Base-by-base conservation (phyloP, 1,140 invertebrate genomes). In the Lycorma delicatula region DNA sequence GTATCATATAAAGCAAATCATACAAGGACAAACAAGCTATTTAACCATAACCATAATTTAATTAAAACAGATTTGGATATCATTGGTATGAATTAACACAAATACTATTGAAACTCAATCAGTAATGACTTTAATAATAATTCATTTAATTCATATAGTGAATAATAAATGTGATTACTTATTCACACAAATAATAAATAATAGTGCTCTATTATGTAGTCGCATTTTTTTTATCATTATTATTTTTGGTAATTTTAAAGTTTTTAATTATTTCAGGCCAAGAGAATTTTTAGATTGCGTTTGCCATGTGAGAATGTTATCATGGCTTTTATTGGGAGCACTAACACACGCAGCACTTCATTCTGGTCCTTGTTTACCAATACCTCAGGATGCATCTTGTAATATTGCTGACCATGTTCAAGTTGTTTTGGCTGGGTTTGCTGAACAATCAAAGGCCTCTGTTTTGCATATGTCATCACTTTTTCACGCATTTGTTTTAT, bases 391-490 rank as follows among this genome's bases (percentile, higher is more conserved):
- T 73, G 91, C 91, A 31, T 93, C 91, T 25, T 92, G 91, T 67
- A 89, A 97, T 69, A 90, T 99, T 66, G 93, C 95, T 26, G 96
- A 98, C 77, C 93, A 98, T 70, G 86, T 98, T 57, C 92, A 98
- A 79, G 89, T 93, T 53, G 87, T 91, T 63, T 83, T 99, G 73
- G 86, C 91, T 16, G 94, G 93, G 11, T 99, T 98, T 80, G 91
- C 93, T 31, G 96, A 98, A 72, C 93, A 97, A 68, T 88, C 88
- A 4, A 97, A 95, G 75, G 79, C 86, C 3, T 89, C 86, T 3
- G 82, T 93, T 0, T 77, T 91, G 27, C 93, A 98, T 68, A 97
- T 98, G 93, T 94, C 91, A 34, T 86, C 87, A 13, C 70, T 91
- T 9, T 90, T 87, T 70, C 83, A 89, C 67, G 86, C 86, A 1